These are phyloP conservation scores for Crotalus horridus DNA, from an alignment of 2,113 vertebrate species.

Conservation along the genomic window DNA sequence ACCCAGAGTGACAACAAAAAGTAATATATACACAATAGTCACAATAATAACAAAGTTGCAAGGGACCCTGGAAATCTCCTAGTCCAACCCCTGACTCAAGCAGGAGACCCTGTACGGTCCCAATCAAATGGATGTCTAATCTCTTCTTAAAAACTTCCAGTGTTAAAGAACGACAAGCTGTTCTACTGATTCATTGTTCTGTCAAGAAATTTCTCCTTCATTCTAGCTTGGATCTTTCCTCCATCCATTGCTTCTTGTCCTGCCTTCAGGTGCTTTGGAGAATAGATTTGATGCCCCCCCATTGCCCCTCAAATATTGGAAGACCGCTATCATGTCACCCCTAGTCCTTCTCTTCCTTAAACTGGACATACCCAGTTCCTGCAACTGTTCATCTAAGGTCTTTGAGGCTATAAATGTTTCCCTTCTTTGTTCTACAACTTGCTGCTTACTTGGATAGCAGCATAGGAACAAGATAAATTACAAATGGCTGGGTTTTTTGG, in stretches of 20 bases:
- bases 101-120: background rate
- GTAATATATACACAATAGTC: background rate
- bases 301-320: background rate
- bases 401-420: background rate
- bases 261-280: background rate
- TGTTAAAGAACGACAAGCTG: background rate
- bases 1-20: background rate
- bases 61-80: background rate
- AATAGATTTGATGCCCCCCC: background rate
- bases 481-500: background rate
- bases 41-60: background rate
- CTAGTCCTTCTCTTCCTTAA: background rate
- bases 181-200: background rate
- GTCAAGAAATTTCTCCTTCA: too few relatives aligned
- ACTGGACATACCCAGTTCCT: background rate
- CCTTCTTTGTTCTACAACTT: background rate
- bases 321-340: background rate
- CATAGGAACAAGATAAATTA: background rate
- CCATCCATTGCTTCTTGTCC: background rate
- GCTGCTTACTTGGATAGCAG: background rate
- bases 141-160: background rate
- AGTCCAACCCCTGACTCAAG: background rate
- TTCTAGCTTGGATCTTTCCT: too few relatives aligned
- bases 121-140: background rate
- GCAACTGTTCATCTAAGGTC: background rate